A percentile compares a stretch with the other conserved stretches of the same genome.
Conservation (phyloP, 2,888 invertebrate genomes). For the Boloria selene region DNA sequence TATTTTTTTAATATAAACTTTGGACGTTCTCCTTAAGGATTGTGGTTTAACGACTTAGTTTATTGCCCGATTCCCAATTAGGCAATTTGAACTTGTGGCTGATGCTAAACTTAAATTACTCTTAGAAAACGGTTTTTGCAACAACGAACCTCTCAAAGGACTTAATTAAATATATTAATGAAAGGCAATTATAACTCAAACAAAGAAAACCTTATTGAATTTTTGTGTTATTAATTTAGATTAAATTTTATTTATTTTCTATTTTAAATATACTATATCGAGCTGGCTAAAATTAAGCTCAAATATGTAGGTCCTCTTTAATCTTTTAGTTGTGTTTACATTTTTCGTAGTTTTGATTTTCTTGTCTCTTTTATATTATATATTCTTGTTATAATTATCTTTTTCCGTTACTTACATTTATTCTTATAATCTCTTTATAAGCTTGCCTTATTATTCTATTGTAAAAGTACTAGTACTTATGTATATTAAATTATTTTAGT, state of each 20-base stretch:
- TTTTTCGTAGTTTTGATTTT: too few species aligned
- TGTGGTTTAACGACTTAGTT: conserved; percentile 39
- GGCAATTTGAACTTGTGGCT: conserved; percentile 39
- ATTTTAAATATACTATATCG: neutral
- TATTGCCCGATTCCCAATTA: conserved; percentile 39
- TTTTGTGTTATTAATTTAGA: neutral
- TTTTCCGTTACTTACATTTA: too few species aligned
- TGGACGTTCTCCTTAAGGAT: conserved; percentile 32
- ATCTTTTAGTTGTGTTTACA: too few species aligned
- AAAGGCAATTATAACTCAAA: conserved; percentile 4
- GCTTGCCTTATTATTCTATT: too few species aligned
- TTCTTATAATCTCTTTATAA: too few species aligned
- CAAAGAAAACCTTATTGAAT: neutral
- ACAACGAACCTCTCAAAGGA: conserved; percentile 27
- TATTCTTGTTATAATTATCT: too few species aligned
- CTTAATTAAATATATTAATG: conserved; percentile 31
- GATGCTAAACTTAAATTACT: conserved; percentile 40
- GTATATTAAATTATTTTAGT: too few species aligned
- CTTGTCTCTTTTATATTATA: too few species aligned
- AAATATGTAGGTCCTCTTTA: too few species aligned
- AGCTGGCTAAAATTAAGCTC: too few species aligned
- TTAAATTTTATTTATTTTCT: neutral
- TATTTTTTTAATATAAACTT: conserved; percentile 36
- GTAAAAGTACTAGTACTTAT: too few species aligned
- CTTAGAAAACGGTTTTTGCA: conserved; percentile 38